A percentile compares a stretch with the other conserved stretches of the same genome.
Conservation (phyloP, 2,888 invertebrate genomes). For the Amblyjoppa fuscipennis region DNA sequence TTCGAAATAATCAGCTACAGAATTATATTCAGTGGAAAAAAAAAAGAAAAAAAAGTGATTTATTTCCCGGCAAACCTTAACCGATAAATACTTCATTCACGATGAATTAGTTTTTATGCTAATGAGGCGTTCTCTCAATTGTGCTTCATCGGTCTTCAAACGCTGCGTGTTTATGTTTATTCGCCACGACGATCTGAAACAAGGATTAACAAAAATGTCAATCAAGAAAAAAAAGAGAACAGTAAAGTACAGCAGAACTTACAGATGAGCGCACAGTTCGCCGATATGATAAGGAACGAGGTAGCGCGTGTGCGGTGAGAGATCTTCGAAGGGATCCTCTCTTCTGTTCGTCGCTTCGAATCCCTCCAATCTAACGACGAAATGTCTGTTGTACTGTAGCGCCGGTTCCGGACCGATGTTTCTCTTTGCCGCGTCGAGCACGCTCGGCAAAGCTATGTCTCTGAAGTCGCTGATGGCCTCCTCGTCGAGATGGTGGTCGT, state of each 20-base stretch:
- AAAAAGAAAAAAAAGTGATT: constrained; percentile 9
- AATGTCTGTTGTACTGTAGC: constrained; percentile 75
- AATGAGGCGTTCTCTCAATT: constrained; percentile 61
- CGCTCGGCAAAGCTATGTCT: constrained; percentile 74
- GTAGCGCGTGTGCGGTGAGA: constrained; percentile 77
- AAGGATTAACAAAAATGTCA: constrained; percentile 2
- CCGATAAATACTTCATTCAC: constrained; percentile 36
- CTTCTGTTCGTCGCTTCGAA: constrained; percentile 68
- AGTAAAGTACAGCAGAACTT: constrained; percentile 61
- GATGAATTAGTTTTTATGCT: constrained; percentile 57
- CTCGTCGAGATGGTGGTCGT: constrained; percentile 23
- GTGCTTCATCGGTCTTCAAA: constrained; percentile 54
- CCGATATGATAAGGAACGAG: constrained; percentile 77
- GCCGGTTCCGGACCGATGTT: constrained; percentile 65
- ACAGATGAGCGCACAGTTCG: constrained; percentile 77
- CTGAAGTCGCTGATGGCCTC: constrained; percentile 77
- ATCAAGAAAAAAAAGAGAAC: not conserved
- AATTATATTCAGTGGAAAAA: constrained; percentile 29
- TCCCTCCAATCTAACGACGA: constrained; percentile 77
- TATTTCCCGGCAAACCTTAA: constrained; percentile 20
- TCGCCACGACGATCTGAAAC: constrained; percentile 66
- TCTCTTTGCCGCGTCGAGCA: constrained; percentile 76
- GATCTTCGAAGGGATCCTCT: constrained; percentile 77
- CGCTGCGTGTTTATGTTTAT: constrained; percentile 34
- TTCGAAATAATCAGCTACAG: not conserved